Conservation (phyloP, 2,797 vertebrate species). For the Nannoperca australis region DNA sequence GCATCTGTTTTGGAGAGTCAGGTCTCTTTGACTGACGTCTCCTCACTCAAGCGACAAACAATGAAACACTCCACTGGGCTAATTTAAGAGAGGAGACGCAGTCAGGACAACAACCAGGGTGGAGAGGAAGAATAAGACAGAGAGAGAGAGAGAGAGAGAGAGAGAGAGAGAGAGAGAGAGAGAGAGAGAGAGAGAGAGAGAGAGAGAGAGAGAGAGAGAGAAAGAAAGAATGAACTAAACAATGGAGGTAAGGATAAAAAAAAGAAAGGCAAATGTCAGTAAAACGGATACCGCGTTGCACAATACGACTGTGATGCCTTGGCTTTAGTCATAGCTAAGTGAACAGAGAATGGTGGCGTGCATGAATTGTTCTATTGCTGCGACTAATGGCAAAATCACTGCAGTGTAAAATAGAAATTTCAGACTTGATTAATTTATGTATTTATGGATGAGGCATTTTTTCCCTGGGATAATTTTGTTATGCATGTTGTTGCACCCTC, state of each 20-base stretch:
- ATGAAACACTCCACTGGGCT: constrained; percentile 77
- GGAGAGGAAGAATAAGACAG: constrained; percentile 40
- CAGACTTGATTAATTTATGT: constrained; percentile 89
- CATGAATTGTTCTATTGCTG: constrained; percentile 84
- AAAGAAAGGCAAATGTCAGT: constrained; percentile 75
- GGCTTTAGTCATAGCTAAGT: constrained; percentile 87
- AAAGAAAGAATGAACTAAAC: constrained; percentile 20
- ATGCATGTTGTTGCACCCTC: constrained; percentile 71
- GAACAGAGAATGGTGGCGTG: constrained; percentile 81
- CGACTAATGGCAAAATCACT: constrained; percentile 86
- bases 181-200: neutral
- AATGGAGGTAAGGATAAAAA: constrained; percentile 35
- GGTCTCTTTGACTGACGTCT: constrained; percentile 66
- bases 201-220: neutral
- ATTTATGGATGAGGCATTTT: constrained; percentile 82
- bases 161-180: neutral
- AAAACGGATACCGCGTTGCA: constrained; percentile 76
- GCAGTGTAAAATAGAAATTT: constrained; percentile 90
- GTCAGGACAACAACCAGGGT: constrained; percentile 56
- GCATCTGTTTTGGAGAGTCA: constrained; percentile 46
- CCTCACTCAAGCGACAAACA: constrained; percentile 68
- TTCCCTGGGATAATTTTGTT: constrained; percentile 79
- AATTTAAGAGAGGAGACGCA: constrained; percentile 68
- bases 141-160: neutral
- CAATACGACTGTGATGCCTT: constrained; percentile 68